These are phyloP conservation scores for Xestia sexstrigata DNA, from an alignment of 2,888 invertebrate genomes.

Conservation along the genomic window DNA sequence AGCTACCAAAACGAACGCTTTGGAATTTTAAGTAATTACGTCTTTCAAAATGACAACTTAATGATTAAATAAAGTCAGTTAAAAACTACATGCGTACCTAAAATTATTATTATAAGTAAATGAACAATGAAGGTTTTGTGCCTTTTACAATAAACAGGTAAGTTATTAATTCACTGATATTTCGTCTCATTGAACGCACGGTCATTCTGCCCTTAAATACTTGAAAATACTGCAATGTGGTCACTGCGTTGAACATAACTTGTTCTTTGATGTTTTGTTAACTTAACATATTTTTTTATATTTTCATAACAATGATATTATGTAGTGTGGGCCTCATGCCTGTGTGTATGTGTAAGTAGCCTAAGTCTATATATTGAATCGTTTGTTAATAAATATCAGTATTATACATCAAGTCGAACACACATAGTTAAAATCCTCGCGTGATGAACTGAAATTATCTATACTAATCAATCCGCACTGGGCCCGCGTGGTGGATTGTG, in stretches of 20 bases:
- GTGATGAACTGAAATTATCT: background rate
- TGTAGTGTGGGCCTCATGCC: no score
- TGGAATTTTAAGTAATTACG: background rate
- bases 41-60: background rate
- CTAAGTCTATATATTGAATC: no score
- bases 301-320: background rate
- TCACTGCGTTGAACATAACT: slow-evolving; percentile 3
- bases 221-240: slow-evolving; percentile 7
- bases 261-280: background rate
- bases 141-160: background rate
- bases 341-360: no score
- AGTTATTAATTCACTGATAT: background rate
- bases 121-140: background rate
- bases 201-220: slow-evolving; percentile 6
- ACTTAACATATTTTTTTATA: no score
- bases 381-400: no score
- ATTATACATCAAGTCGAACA: no score
- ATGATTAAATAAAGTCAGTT: background rate
- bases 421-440: background rate
- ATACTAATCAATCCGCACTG: no score
- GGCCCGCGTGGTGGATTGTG: no score
- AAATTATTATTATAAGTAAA: no score
- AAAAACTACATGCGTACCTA: background rate
- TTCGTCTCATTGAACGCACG: background rate
- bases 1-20: background rate